Base-by-base conservation (phyloP, 2,113 vertebrate species). In the Urocynchramus pylzowi region DNA sequence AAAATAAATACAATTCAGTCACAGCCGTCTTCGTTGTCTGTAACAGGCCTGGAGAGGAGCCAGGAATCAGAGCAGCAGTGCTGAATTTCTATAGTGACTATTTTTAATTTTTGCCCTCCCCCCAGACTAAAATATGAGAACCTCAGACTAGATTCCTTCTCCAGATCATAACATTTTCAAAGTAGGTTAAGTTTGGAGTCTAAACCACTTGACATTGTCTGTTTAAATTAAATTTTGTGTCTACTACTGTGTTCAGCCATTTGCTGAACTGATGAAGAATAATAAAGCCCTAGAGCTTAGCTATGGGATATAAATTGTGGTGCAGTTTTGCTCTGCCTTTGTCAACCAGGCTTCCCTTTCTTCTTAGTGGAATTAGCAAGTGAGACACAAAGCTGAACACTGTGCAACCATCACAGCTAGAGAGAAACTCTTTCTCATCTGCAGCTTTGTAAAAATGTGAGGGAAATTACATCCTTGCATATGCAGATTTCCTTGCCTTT, bases 401-500 rank as follows among this genome's bases (percentile, higher is more conserved):
- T 23, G 0, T 1, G 3, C 70, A 84, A 33, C 87, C 78, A 63
- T 74, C 63, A 67, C 33, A 63, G 78, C 73, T 45, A 91, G 75
- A 92, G 44, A 87, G 47, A 77, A 92, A 80, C 63, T 67, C 10
- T 90, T 96, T 90, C 91, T 96, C 87, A 59, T 83, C 82, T 52
- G 44, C 59, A 80, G 87, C 75, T 73, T 92, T 84, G 56, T 85
- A 16, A 86, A 91, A 89, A 24, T 0, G 1, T 65, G 23, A 52
- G 42, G 64, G 27, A 93, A 80, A 80, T 86, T 86, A 63, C 79
- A 90, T 65, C 82, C 71, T 86, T 93, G 78, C 75, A 23, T 54
- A 85, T 95, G 87, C 84, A 96, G 78, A 96, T 95, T 84, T 85
- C 23, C 68, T 76, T 87, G 91, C 63, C 75, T 95, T 94, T 85